Evolutionary conservation across 2,113 vertebrate species (phyloP), one percentile per base, ranked within the genome.

Genomic region (Brachypteracias leptosomus): DNA sequence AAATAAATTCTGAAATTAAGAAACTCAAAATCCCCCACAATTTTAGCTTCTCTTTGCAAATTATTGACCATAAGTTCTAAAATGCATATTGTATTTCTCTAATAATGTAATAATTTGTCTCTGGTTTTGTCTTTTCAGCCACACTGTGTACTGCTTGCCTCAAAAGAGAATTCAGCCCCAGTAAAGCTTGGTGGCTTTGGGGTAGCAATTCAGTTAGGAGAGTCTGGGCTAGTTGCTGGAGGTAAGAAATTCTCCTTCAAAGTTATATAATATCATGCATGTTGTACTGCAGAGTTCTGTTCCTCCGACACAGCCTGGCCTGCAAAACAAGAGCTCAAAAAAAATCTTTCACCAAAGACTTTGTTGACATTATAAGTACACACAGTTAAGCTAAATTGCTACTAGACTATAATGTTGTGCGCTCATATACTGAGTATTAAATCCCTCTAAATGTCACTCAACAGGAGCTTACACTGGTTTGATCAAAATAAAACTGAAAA

Each of bases 171-270:
- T 96, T 99, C 99, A 1, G 99, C 99, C 78, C 99, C 99, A 9
- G 99, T 99, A 89, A 99, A 99, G 96, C 98, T 99, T 90, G 99
- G 99, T 31, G 99, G 99, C 47, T 99, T 99, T 28, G 99, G 99
- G 46, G 99, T 99, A 76, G 99, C 99, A 88, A 99, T 99, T 98
- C 99, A 99, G 70, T 98, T 99, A 49, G 99, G 99, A 77, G 99
- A 99, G 94, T 99, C 99, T 28, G 99, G 99, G 86, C 98, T 99
- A 90, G 99, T 99, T 96, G 99, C 99, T 91, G 99, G 99, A 99
- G 99, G 99, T 99, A 99, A 98, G 98, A 95, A 70, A 51, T 66
- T 78, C 87, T 90, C 35, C 33, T 97, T 97, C 14, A 7, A 90
- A 90, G 73, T 71, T 52, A n/a, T 13, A 44, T 38, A 40, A 16